phyloP scores from a whole-genome alignment of 2,888 invertebrate genomes.

The Piscicola geometra region DNA sequence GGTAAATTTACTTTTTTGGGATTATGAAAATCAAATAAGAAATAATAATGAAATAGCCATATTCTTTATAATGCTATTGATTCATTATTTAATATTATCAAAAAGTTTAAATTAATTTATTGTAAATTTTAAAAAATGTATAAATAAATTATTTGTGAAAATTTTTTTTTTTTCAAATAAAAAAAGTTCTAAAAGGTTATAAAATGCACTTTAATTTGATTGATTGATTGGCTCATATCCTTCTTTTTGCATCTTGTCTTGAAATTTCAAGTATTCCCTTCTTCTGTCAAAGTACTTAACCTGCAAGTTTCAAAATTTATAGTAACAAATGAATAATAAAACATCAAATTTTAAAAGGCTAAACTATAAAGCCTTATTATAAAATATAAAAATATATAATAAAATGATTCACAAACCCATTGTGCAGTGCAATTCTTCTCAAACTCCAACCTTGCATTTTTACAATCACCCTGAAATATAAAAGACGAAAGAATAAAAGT shows the following conservation, averaged over 20 bases:
- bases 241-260: not conserved
- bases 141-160: too few species aligned
- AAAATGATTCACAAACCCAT: slow-evolving; percentile 7
- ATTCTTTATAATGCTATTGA: too few species aligned
- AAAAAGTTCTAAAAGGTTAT: too few species aligned
- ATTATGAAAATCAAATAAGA: too few species aligned
- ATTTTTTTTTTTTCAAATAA: too few species aligned
- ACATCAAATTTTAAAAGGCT: not conserved
- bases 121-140: too few species aligned
- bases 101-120: too few species aligned
- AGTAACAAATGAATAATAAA: not conserved
- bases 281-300: slow-evolving; percentile 8
- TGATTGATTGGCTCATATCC: not conserved
- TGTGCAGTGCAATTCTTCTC: not conserved
- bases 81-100: too few species aligned
- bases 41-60: too few species aligned
- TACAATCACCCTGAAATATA: not conserved
- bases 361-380: not conserved
- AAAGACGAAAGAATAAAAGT: not conserved
- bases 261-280: slow-evolving; percentile 8
- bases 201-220: too few species aligned
- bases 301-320: not conserved
- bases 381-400: not conserved
- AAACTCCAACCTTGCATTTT: not conserved
- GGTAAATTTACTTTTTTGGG: too few species aligned